A percentile compares a stretch with the other conserved stretches of the same genome.
These are phyloP conservation scores for Macrocentrus cingulum DNA, from an alignment of 1,140 invertebrate species.

Conservation along the genomic window DNA sequence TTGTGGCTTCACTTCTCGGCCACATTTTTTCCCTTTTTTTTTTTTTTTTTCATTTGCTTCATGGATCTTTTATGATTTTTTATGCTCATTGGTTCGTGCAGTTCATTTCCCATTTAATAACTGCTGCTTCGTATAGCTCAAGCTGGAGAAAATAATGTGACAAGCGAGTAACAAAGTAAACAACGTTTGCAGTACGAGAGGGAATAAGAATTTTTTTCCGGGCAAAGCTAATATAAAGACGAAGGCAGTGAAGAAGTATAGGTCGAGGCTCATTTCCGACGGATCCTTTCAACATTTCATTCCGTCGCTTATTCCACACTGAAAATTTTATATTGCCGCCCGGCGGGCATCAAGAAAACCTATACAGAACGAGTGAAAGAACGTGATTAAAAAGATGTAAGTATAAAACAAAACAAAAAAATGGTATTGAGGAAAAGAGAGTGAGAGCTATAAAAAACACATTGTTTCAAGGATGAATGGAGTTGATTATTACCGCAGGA, in stretches of 20 bases:
- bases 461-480: too few species aligned
- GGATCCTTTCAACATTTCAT: not conserved
- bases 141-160: not conserved
- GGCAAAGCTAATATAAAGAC: not conserved
- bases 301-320: not conserved
- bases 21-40: not conserved
- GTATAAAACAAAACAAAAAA: not conserved
- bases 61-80: not conserved
- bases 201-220: too few species aligned
- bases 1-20: too few species aligned
- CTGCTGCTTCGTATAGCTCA: not conserved
- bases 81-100: too few species aligned
- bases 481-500: conserved; percentile 47
- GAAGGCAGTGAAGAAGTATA: not conserved
- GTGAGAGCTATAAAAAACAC: not conserved
- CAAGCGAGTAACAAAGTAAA: not conserved
- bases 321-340: not conserved
- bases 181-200: not conserved
- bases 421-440: too few species aligned
- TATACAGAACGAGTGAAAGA: not conserved
- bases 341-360: not conserved
- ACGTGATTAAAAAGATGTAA: not conserved
- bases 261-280: not conserved
- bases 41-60: not conserved
- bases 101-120: not conserved